Evolutionary conservation across 2,888 invertebrate species (phyloP).

Genomic region (Heliothis peltigera): DNA sequence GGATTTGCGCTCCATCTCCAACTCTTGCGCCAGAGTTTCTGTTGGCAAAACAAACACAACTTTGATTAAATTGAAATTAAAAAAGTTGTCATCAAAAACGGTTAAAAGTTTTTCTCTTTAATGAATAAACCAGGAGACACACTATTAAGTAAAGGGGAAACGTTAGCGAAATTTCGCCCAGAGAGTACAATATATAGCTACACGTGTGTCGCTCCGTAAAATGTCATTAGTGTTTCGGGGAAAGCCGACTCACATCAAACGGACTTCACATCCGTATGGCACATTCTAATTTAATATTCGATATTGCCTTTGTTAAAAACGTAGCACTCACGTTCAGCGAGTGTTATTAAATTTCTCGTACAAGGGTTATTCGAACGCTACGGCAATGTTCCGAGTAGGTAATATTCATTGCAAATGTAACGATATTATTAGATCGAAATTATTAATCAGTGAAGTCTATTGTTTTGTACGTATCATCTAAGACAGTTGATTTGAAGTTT

Average conservation of each 20-base stretch:
- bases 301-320: constrained; percentile 84
- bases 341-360: constrained; percentile 81
- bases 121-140: constrained; percentile 19
- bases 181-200: constrained; percentile 59
- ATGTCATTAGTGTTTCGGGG: constrained; percentile 84
- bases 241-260: constrained; percentile 84
- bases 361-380: constrained; percentile 73
- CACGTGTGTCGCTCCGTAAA: constrained; percentile 79
- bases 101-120: neutral
- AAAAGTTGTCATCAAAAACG: neutral
- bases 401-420: constrained; percentile 42
- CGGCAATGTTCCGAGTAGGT: constrained; percentile 49
- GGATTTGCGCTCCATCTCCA: constrained; percentile 96
- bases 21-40: constrained; percentile 96
- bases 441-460: constrained; percentile 6
- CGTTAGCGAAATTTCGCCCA: constrained; percentile 23
- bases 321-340: constrained; percentile 76
- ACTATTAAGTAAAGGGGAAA: constrained; percentile 16
- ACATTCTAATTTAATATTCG: constrained; percentile 86
- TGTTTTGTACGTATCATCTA: neutral
- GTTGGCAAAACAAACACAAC: constrained; percentile 77
- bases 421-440: constrained; percentile 39
- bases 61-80: constrained; percentile 16
- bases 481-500: neutral
- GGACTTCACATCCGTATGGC: constrained; percentile 82